Evolutionary conservation across 1,140 invertebrate species (phyloP).

Genomic region (Leucophenga varia): DNA sequence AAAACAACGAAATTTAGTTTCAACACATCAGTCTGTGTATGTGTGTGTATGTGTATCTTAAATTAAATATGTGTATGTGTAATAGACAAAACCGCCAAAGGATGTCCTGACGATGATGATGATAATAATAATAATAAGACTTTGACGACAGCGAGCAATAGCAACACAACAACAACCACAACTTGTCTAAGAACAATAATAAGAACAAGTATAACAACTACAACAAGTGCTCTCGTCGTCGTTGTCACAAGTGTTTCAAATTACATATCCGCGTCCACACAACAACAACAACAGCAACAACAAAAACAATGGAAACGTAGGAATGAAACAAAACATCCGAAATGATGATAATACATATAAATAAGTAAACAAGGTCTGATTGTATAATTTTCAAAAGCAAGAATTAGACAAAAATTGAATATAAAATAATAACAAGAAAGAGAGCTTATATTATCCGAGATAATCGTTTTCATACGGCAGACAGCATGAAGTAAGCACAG

Average conservation of each 20-base stretch:
- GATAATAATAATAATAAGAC: constrained; percentile 48
- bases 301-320: too few species aligned
- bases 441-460: too few species aligned
- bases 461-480: too few species aligned
- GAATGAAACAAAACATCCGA: too few species aligned
- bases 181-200: not conserved
- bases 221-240: constrained; percentile 1
- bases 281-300: constrained; percentile 16
- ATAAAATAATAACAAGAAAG: too few species aligned
- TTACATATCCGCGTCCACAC: constrained; percentile 26
- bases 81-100: constrained; percentile 46
- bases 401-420: too few species aligned
- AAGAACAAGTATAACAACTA: not conserved
- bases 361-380: too few species aligned
- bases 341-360: too few species aligned
- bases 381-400: too few species aligned
- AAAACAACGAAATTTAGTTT: too few species aligned
- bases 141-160: constrained; percentile 46
- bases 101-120: constrained; percentile 51
- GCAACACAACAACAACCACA: constrained; percentile 21
- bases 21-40: not conserved
- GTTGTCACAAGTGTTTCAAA: constrained; percentile 54
- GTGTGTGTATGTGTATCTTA: constrained; percentile 9
- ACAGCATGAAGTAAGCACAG: too few species aligned
- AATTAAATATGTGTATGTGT: not conserved